Evolutionary conservation across 2,888 invertebrate species (phyloP).

Genomic region (Tolmerus cingulatus): DNA sequence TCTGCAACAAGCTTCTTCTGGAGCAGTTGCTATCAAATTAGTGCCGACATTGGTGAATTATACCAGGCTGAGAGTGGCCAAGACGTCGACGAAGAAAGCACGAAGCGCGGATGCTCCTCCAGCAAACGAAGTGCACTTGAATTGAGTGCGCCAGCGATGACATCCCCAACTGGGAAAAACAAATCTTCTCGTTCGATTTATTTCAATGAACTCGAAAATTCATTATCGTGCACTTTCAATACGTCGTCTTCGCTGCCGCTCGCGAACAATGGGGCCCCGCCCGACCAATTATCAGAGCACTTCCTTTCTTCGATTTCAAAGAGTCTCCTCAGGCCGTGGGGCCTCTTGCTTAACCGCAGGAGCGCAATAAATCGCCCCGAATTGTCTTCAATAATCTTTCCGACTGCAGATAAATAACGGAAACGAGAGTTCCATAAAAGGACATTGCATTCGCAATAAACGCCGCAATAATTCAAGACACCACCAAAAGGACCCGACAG

Average conservation of each 20-base stretch:
- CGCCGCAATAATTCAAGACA: constrained; percentile 47
- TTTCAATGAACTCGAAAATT: constrained; percentile 36
- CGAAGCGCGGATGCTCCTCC: neutral
- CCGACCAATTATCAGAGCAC: constrained; percentile 31
- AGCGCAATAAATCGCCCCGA: constrained; percentile 21
- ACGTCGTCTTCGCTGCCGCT: neutral
- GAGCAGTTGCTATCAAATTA: neutral
- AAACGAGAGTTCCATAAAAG: constrained; percentile 45
- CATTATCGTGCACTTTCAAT: constrained; percentile 32
- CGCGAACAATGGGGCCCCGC: constrained; percentile 15
- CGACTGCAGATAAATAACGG: constrained; percentile 47
- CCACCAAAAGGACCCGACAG: constrained; percentile 29
- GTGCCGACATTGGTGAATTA: neutral
- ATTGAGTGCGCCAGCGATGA: constrained; percentile 15
- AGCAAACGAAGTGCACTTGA: neutral
- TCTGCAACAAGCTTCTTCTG: neutral
- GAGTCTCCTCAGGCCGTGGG: neutral
- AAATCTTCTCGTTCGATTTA: constrained; percentile 32
- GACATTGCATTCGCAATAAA: constrained; percentile 49
- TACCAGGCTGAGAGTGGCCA: neutral
- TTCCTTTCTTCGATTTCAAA: neutral
- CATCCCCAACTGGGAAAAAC: constrained; percentile 8
- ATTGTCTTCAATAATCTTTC: constrained; percentile 49
- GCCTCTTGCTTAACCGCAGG: constrained; percentile 19
- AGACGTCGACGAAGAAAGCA: neutral